Evolutionary conservation across 2,113 vertebrate species (phyloP).

Genomic region (Rhynchomys soricoides): DNA sequence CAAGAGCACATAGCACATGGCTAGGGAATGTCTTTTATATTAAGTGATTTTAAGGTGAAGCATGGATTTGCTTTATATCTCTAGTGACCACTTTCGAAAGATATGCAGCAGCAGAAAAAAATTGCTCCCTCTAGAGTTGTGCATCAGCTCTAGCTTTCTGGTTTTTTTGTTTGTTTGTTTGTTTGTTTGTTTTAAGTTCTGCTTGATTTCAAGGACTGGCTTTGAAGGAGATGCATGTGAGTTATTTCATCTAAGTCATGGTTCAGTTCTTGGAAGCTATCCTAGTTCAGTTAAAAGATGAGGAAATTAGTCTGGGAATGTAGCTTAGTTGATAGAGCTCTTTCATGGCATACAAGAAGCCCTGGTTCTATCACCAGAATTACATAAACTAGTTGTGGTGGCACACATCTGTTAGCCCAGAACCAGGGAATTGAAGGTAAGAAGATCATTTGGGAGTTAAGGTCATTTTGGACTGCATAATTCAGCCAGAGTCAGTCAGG

Average conservation of each 20-base stretch:
- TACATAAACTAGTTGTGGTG: neutral
- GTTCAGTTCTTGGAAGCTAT: neutral
- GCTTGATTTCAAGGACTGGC: neutral
- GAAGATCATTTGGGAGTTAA: neutral
- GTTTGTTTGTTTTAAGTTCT: neutral
- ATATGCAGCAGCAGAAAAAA: neutral
- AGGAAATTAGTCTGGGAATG: neutral
- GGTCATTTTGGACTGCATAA: too few species aligned
- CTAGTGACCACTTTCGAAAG: neutral
- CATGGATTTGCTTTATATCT: neutral
- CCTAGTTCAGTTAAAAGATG: neutral
- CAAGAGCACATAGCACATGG: rapidly evolving
- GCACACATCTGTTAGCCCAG: neutral
- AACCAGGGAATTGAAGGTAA: neutral
- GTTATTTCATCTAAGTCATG: neutral
- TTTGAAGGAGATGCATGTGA: neutral
- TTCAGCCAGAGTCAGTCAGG: neutral
- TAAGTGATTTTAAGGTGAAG: neutral
- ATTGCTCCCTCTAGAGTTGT: neutral
- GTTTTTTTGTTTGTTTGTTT: neutral
- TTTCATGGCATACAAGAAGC: neutral
- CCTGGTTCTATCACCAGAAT: neutral
- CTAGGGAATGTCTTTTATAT: neutral
- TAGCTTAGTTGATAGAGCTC: neutral
- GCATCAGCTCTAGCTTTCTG: neutral